phyloP scores from a whole-genome alignment of 1,140 invertebrate species.

The Pseudomyrmex concolor region DNA sequence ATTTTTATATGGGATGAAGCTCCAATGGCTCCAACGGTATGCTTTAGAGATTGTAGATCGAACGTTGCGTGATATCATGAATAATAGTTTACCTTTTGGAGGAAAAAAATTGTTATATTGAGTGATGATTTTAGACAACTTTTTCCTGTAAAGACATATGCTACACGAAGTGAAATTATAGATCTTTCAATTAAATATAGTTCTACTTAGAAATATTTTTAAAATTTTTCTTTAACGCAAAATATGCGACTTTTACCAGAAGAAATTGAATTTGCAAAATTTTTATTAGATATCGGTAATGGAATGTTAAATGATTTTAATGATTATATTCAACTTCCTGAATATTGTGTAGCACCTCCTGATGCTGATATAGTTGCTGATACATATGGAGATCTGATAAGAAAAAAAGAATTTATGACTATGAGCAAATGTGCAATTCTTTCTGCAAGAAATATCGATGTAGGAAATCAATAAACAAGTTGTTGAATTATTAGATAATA shows the following conservation, averaged over 20 bases:
- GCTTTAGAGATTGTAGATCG: conserved; percentile 14
- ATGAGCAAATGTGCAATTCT: neutral
- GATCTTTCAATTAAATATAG: neutral
- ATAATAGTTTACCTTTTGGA: neutral
- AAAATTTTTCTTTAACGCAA: too few relatives aligned
- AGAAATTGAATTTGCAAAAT: conserved; percentile 20
- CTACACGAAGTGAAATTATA: neutral
- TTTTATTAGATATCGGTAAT: neutral
- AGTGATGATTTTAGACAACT: conserved; percentile 10
- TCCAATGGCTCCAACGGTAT: neutral
- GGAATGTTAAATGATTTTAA: conserved; percentile 1
- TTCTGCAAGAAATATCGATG: too few relatives aligned
- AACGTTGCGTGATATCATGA: conserved; percentile 9
- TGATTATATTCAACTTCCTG: neutral
- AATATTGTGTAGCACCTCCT: neutral
- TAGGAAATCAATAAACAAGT: too few relatives aligned
- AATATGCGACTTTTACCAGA: neutral
- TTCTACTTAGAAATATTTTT: too few relatives aligned
- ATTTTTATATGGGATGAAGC: neutral
- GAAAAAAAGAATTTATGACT: neutral
- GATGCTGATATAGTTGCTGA: neutral
- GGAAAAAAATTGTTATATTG: conserved; percentile 14
- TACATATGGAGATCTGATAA: neutral
- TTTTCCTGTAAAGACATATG: neutral
- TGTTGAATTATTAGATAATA: too few relatives aligned